Conservation (phyloP, 2,888 invertebrate species). For the Itoplectis maculator region DNA sequence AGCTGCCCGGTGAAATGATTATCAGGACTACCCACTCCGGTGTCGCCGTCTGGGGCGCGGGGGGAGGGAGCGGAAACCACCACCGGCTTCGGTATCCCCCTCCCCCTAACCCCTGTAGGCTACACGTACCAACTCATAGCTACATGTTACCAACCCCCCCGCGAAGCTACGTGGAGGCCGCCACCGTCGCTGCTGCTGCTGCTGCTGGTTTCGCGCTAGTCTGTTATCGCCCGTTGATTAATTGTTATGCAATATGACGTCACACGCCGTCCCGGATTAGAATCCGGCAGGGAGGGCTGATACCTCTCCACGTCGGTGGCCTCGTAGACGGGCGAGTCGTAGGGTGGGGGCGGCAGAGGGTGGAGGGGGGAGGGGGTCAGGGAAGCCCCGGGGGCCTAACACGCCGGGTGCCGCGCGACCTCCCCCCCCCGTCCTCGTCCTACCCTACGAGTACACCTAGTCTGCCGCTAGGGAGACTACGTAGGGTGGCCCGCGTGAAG, state of each 20-base stretch:
- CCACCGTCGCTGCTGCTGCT: conserved; percentile 16
- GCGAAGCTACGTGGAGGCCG: conserved; percentile 48
- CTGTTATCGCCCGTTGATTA: conserved; percentile 84
- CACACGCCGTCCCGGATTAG: conserved; percentile 83
- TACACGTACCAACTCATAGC: conserved; percentile 37
- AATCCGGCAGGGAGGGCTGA: conserved; percentile 77
- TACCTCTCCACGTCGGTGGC: conserved; percentile 66
- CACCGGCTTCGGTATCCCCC: conserved; percentile 64
- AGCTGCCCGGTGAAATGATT: conserved; percentile 85
- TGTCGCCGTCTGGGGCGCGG: conserved; percentile 62
- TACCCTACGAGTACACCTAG: conserved; percentile 48
- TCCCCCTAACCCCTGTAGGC: neutral
- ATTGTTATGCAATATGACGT: conserved; percentile 85
- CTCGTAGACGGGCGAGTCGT: conserved; percentile 67
- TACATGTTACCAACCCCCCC: neutral
- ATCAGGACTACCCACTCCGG: conserved; percentile 83
- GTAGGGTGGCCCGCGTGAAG: conserved; percentile 78
- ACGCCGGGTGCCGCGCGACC: conserved; percentile 67
- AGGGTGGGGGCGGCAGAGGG: conserved; percentile 55
- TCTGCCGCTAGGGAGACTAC: conserved; percentile 30
- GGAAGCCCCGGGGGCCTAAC: conserved; percentile 67
- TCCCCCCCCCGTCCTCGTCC: too few species aligned
- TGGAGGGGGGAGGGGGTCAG: conserved; percentile 61
- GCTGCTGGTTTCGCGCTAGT: conserved; percentile 75
- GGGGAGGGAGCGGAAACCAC: conserved; percentile 67